Evolutionary conservation across 1,140 invertebrate genomes (phyloP), one percentile per base, ranked within the genome.

Genomic region (Scaptomyza hsui): DNA sequence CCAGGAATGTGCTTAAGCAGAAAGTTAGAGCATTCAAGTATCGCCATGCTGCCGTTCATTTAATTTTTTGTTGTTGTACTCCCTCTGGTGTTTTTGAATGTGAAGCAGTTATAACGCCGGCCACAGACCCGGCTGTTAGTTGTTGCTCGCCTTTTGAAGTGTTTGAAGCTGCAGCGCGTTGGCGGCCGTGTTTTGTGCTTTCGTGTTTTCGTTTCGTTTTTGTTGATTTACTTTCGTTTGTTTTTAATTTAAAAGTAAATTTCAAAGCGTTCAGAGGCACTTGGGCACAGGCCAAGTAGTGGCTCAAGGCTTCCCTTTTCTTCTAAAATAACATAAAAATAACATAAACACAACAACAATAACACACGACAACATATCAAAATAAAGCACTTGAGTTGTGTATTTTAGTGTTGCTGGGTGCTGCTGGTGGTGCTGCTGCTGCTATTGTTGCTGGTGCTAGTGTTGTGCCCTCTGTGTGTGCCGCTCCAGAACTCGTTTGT

Each of bases 191-290:
- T 47, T 47, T 70, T 47, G 55, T 74, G 60, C 32, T 37, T 37
- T 76, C 47, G 76, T 67, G 75, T 71, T 82, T 80, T 76, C 70
- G 78, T 86, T 85, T 81, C 61, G 57, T 86, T 86, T 85, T 86
- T 83, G 81, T 86, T 85, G 80, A 77, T 85, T 86, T 85, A 86
- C 80, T 85, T 85, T 86, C 77, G 82, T 86, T 86, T 86, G 81
- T 86, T 86, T 86, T 86, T 86, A 81, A 86, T 86, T 85, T 86
- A 76, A 75, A 21, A 79, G 74, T 79, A 79, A 79, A 72, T 75
- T 70, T 64, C 51, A 44, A 70, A 70, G 67, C 67, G 64, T 37
- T 18, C 67, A 15, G 3, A 12, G 51, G 24, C 68, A 71, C 68
- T 71, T 71, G 52, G 60, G 19, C 19, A 5, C 44, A 32, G 12